phyloP scores from a whole-genome alignment of 2,113 vertebrate genomes.

The Tetrao urogallus region DNA sequence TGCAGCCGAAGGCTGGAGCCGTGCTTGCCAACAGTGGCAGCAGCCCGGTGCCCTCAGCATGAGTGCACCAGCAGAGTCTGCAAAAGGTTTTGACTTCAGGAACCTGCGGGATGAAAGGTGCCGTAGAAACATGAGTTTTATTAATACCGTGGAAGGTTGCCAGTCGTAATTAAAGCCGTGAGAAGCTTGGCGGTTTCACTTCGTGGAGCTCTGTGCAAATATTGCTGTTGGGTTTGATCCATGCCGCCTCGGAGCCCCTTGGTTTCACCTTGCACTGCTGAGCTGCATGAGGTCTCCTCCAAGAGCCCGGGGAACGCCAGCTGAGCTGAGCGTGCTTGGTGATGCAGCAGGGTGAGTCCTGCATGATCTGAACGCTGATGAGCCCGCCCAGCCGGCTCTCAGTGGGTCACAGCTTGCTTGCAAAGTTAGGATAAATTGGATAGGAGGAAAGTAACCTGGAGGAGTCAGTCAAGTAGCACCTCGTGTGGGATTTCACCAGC shows the following conservation, averaged over 20 bases:
- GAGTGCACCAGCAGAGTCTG: rapidly evolving
- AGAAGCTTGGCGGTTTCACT: constrained; percentile 12
- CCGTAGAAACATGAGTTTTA: neutral
- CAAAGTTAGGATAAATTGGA: constrained; percentile 40
- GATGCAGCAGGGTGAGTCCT: neutral
- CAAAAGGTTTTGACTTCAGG: neutral
- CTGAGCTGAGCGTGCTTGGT: neutral
- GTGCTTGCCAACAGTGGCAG: neutral
- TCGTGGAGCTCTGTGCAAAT: neutral
- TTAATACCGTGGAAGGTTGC: constrained; percentile 22
- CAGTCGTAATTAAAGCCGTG: constrained; percentile 45
- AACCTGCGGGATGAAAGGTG: constrained; percentile 16
- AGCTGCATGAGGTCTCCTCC: neutral
- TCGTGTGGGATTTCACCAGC: constrained; percentile 61
- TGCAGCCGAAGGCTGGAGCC: neutral
- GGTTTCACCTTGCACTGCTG: constrained; percentile 11
- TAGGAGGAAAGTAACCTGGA: neutral
- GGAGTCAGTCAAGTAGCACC: constrained; percentile 29
- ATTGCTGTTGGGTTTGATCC: constrained; percentile 45
- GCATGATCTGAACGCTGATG: neutral
- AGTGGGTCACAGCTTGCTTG: neutral
- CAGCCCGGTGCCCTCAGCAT: rapidly evolving
- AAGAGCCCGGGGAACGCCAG: neutral
- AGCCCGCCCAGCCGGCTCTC: neutral
- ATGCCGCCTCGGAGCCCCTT: neutral